phyloP scores from a whole-genome alignment of 2,888 invertebrate species.

The Drosophila nigritarsus region DNA sequence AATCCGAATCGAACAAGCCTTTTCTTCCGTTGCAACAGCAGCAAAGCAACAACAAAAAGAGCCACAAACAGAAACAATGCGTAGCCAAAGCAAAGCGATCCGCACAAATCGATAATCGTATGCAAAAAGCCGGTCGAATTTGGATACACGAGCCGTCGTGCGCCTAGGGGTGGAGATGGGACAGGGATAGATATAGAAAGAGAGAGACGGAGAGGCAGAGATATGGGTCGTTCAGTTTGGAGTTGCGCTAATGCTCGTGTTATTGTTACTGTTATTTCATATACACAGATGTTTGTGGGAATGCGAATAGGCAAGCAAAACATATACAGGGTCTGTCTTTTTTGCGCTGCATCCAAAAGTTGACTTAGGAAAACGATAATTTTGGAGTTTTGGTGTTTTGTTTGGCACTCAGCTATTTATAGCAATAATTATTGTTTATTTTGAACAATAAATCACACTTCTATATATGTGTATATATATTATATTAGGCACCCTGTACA shows the following conservation, averaged over 20 bases:
- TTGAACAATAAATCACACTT: not conserved
- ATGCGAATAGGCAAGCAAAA: slow-evolving; percentile 24
- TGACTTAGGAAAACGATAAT: not conserved
- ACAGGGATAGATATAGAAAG: not conserved
- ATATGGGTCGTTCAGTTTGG: slow-evolving; percentile 39
- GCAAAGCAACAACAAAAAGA: slow-evolving; percentile 12
- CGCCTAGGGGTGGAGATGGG: not conserved
- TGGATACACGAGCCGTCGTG: slow-evolving; percentile 8
- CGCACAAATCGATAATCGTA: slow-evolving; percentile 71
- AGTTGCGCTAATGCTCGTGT: slow-evolving; percentile 54
- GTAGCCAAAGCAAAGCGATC: slow-evolving; percentile 27
- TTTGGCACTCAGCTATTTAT: not conserved
- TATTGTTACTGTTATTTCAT: slow-evolving; percentile 53
- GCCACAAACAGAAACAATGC: not conserved
- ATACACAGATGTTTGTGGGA: slow-evolving; percentile 28
- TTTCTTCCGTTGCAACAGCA: slow-evolving; percentile 57
- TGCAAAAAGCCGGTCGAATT: slow-evolving; percentile 77
- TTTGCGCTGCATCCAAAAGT: too few relatives aligned
- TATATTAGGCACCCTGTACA: not conserved
- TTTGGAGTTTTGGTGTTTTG: too few relatives aligned
- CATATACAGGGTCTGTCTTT: slow-evolving; percentile 27
- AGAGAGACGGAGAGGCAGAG: not conserved
- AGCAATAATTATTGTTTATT: not conserved
- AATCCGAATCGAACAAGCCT: slow-evolving; percentile 65
- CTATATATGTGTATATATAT: not conserved